phyloP scores from a whole-genome alignment of 2,888 invertebrate species.

The Trichopoda pennipes region DNA sequence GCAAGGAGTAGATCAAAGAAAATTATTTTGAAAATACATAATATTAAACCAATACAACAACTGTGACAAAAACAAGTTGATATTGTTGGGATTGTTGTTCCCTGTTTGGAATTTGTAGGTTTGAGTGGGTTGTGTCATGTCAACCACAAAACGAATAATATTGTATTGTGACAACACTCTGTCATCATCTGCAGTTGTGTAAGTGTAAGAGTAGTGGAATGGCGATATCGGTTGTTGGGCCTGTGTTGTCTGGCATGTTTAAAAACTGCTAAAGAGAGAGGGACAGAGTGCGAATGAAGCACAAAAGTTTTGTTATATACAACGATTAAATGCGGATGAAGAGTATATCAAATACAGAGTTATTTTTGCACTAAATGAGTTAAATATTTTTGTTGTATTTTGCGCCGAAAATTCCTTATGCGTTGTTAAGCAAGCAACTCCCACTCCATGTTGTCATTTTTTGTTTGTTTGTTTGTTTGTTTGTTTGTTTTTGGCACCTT shows the following conservation, averaged over 20 bases:
- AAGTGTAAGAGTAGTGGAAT: not conserved
- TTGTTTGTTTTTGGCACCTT: constrained; percentile 51
- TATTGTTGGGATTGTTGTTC: not conserved
- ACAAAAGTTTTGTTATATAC: constrained; percentile 48
- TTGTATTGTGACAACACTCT: constrained; percentile 32
- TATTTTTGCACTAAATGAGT: constrained; percentile 36
- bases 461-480: no score
- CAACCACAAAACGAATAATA: constrained; percentile 44
- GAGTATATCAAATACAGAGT: constrained; percentile 44
- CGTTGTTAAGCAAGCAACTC: constrained; percentile 61
- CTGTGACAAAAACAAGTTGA: constrained; percentile 36
- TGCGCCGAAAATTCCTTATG: constrained; percentile 62
- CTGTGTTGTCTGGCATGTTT: constrained; percentile 6
- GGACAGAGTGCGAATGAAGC: constrained; percentile 40
- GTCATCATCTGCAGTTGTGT: constrained; percentile 18
- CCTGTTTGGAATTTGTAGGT: constrained; percentile 20
- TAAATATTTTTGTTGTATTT: constrained; percentile 29
- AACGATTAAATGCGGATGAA: constrained; percentile 62
- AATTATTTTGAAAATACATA: constrained; percentile 49
- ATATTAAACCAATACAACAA: constrained; percentile 53
- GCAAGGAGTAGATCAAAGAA: constrained; percentile 9
- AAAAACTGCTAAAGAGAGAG: constrained; percentile 8
- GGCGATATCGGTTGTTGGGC: not conserved
- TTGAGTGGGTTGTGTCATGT: constrained; percentile 64
- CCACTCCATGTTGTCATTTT: constrained; percentile 51